These are phyloP conservation scores for Torymus texanus DNA, from an alignment of 2,888 invertebrate genomes.

Conservation along the genomic window DNA sequence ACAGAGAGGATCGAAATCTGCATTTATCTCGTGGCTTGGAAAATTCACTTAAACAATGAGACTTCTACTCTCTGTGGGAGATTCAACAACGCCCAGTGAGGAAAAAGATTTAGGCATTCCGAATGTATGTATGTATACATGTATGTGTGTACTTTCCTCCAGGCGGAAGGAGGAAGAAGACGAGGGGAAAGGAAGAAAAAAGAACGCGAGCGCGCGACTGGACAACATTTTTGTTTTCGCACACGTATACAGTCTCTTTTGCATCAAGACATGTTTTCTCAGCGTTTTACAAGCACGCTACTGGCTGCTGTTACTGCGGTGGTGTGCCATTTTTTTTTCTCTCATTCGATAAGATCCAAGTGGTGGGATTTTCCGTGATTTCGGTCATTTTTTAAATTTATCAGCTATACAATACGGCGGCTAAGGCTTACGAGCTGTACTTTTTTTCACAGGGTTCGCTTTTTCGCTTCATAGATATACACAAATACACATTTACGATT, in stretches of 20 bases:
- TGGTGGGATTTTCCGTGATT: too few species aligned
- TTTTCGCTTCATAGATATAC: too few species aligned
- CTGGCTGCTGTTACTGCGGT: neutral
- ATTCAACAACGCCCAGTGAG: neutral
- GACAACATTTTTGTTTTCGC: conserved; percentile 32
- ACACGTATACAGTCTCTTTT: too few species aligned
- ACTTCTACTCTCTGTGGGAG: neutral
- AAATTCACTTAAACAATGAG: conserved; percentile 13
- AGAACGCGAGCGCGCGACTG: conserved; percentile 11
- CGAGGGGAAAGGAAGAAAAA: neutral
- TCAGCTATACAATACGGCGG: too few species aligned
- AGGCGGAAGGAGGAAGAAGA: conserved; percentile 19
- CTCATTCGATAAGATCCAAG: too few species aligned
- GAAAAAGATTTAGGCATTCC: neutral
- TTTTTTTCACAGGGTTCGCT: too few species aligned
- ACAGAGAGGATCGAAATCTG: conserved; percentile 7
- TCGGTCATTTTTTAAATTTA: too few species aligned
- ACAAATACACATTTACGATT: too few species aligned
- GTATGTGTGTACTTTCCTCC: conserved; percentile 11
- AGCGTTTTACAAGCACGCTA: too few species aligned
- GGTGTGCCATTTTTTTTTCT: too few species aligned
- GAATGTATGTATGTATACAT: neutral
- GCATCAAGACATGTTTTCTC: too few species aligned
- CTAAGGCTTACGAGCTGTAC: too few species aligned
- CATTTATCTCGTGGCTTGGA: neutral